These are phyloP conservation scores for Neolamprologus variostigma DNA, from an alignment of 2,113 vertebrate genomes.

Conservation along the genomic window DNA sequence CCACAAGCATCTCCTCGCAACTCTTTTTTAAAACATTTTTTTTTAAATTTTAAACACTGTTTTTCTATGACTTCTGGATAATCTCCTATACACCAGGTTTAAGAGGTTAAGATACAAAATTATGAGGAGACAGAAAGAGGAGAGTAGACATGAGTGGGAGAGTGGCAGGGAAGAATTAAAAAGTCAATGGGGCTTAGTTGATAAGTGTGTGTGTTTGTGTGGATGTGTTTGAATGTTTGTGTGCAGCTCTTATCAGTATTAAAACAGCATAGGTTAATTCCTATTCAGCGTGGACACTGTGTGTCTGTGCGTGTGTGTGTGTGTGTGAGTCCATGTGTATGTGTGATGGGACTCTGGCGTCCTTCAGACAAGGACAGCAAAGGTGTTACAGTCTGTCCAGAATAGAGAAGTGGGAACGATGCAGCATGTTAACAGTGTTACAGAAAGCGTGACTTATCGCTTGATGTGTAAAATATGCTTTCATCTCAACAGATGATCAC, in stretches of 20 bases:
- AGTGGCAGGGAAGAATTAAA: slow-evolving; percentile 22
- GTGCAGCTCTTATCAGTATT: slow-evolving; percentile 31
- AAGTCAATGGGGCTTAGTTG: slow-evolving; percentile 40
- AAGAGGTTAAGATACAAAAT: not conserved
- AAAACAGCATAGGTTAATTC: slow-evolving; percentile 49
- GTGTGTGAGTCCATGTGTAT: not conserved
- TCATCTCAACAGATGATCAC: not conserved
- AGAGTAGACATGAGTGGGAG: not conserved
- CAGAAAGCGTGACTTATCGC: not conserved
- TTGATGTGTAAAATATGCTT: not conserved
- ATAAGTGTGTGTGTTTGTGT: slow-evolving; percentile 6
- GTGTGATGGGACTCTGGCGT: not conserved
- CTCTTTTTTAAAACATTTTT: not conserved
- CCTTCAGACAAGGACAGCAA: slow-evolving; percentile 58
- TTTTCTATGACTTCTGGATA: not conserved
- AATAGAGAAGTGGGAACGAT: not conserved
- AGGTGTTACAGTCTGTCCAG: slow-evolving; percentile 1
- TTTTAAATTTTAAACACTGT: not conserved
- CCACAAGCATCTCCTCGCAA: not conserved
- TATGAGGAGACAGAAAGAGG: not conserved
- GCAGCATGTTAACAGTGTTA: not conserved
- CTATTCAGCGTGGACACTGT: slow-evolving; percentile 15
- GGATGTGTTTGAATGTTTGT: not conserved
- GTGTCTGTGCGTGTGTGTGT: not conserved
- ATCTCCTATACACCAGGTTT: not conserved